These are phyloP conservation scores for Lycophotia porphyrea DNA, from an alignment of 2,888 invertebrate species.

Conservation along the genomic window DNA sequence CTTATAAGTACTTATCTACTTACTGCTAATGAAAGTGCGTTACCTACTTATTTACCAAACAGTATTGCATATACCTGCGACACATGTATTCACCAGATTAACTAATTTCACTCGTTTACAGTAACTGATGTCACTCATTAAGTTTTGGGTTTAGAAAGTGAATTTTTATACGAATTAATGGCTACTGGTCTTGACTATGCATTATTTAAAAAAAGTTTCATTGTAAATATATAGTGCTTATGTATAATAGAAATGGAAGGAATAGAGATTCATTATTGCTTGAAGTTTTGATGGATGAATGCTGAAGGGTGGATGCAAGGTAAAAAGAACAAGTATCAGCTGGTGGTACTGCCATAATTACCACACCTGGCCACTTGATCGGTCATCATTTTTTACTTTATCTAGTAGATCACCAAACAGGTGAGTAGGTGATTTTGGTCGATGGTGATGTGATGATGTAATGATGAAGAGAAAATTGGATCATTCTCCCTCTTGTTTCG, in stretches of 20 bases:
- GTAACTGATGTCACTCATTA: slow-evolving; percentile 60
- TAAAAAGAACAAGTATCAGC: not conserved
- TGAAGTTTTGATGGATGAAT: not conserved
- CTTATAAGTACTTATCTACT: slow-evolving; percentile 51
- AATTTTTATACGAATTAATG: slow-evolving; percentile 47
- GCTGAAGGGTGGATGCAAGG: not conserved
- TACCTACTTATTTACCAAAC: slow-evolving; percentile 58
- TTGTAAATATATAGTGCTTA: not conserved
- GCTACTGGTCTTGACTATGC: slow-evolving; percentile 25
- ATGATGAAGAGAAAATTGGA: not conserved
- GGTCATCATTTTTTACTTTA: not conserved
- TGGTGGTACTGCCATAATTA: not conserved
- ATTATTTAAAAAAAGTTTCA: slow-evolving; percentile 7
- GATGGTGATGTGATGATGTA: too few species aligned
- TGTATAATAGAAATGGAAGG: not conserved
- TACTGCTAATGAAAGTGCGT: slow-evolving; percentile 57
- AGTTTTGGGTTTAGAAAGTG: slow-evolving; percentile 71
- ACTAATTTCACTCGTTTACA: slow-evolving; percentile 68
- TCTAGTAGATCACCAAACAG: not conserved
- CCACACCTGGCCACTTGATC: not conserved
- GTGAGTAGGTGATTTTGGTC: not conserved
- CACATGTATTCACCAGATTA: slow-evolving; percentile 50
- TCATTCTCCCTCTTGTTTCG: not conserved
- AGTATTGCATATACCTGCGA: slow-evolving; percentile 18
- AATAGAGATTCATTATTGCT: too few species aligned